phyloP scores from a whole-genome alignment of 1,140 invertebrate genomes.

The Chrysoperla carnea region DNA sequence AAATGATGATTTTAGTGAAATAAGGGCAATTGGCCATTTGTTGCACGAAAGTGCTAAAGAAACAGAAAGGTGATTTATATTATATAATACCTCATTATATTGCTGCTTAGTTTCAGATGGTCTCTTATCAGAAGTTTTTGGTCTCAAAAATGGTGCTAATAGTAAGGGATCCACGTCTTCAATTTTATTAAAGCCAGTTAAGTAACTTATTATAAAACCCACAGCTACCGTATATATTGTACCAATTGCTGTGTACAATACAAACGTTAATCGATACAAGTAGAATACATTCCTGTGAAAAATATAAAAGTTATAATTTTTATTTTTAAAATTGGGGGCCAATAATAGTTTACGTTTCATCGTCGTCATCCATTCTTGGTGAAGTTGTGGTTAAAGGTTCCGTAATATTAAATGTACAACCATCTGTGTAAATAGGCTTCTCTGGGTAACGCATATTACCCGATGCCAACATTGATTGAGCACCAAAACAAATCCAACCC shows the following conservation, averaged over 20 bases:
- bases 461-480: neutral
- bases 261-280: conserved; percentile 22
- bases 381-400: neutral
- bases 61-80: too few relatives aligned
- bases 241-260: conserved; percentile 27
- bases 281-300: neutral
- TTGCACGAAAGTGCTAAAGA: too few relatives aligned
- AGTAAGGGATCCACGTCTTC: neutral
- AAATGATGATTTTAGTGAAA: too few relatives aligned
- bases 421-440: neutral
- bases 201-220: conserved; percentile 24
- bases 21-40: too few relatives aligned
- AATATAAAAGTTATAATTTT: too few relatives aligned
- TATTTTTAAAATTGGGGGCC: too few relatives aligned
- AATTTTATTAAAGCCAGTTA: conserved; percentile 17
- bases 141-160: neutral
- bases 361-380: too few relatives aligned
- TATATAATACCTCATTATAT: too few relatives aligned
- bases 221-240: conserved; percentile 20
- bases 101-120: too few relatives aligned
- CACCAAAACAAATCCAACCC: neutral
- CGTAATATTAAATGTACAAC: neutral
- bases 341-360: too few relatives aligned
- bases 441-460: neutral
- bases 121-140: neutral